These are phyloP conservation scores for Mus caroli DNA, from an alignment of 2,797 vertebrate genomes.

Conservation along the genomic window DNA sequence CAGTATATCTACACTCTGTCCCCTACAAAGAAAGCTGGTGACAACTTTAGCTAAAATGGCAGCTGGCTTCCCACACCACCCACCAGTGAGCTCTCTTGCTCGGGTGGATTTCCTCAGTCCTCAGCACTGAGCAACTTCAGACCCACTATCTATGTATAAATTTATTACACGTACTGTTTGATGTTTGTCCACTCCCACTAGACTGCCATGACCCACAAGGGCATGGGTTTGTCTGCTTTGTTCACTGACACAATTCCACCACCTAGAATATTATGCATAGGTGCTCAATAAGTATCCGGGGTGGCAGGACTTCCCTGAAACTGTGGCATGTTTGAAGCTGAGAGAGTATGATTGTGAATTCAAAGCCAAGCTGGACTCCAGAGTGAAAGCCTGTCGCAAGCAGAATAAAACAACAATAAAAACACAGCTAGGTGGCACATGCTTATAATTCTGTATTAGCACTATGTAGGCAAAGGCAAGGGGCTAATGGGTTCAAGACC, in stretches of 20 bases:
- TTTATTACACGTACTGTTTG: not conserved
- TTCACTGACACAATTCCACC: not conserved
- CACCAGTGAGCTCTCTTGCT: not conserved
- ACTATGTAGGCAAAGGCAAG: not conserved
- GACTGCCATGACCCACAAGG: not conserved
- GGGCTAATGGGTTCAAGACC: not conserved
- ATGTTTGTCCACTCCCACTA: not conserved
- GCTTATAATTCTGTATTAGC: not conserved
- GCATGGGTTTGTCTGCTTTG: not conserved
- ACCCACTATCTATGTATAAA: not conserved
- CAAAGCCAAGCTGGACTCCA: not conserved
- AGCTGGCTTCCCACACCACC: not conserved
- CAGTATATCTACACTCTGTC: not conserved
- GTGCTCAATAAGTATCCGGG: not conserved
- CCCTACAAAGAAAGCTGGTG: not conserved
- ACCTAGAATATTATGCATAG: not conserved
- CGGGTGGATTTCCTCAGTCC: slow-evolving; percentile 7
- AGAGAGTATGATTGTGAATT: not conserved
- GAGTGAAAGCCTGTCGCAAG: not conserved
- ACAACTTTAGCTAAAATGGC: not conserved
- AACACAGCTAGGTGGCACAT: not conserved
- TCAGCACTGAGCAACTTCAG: not conserved
- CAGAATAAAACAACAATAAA: not conserved
- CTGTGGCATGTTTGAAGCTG: not conserved
- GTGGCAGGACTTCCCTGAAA: not conserved